Evolutionary conservation across 2,888 invertebrate species (phyloP), one percentile per base, ranked within the genome.

Genomic region (Eulithis testata): DNA sequence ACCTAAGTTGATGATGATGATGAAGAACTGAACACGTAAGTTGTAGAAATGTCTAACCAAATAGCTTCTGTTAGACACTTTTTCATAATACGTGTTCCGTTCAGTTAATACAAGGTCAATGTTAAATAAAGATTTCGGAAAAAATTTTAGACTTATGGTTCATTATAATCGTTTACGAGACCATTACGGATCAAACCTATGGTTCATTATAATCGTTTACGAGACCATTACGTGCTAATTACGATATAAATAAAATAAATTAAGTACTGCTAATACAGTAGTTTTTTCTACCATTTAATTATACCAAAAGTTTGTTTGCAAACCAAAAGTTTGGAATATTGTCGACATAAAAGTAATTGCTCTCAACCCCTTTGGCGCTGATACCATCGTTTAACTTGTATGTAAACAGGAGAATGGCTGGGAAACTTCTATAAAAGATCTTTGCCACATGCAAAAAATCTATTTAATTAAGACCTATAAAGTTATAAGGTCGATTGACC

Each of bases 311-410:
- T n/a, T 65, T 61, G 52, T 52, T 60, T 53, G 53, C 36, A 54
- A 53, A 14, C 57, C 54, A 36, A 59, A 40, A 56, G 50, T 65
- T 57, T 57, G 21, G 53, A 53, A 57, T 65, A 54, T 47, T 21
- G 65, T 57, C 9, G n/a, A 50, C 31, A 60, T 53, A 37, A 37
- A 44, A 44, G 55, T 65, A 65, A 65, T 61, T 65, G 65, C 61
- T 64, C 44, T 53, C 57, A 57, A 60, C 56, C 65, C 65, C 53
- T 43, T 14, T 36, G 5, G 51, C 40, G 12, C 37, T 37, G 59
- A 65, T 65, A 60, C 11, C 56, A 60, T 65, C 53, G 40, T 9
- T 53, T 21, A 21, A 21, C 40, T 47, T 12, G 36, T 47, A 6
- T 51, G 21, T 45, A 0, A 40, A 27, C 0, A 8, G 11, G 11